A percentile compares a stretch with the other conserved stretches of the same genome.
These are phyloP conservation scores for Cistogaster globosa DNA, from an alignment of 2,888 invertebrate species.

Conservation along the genomic window DNA sequence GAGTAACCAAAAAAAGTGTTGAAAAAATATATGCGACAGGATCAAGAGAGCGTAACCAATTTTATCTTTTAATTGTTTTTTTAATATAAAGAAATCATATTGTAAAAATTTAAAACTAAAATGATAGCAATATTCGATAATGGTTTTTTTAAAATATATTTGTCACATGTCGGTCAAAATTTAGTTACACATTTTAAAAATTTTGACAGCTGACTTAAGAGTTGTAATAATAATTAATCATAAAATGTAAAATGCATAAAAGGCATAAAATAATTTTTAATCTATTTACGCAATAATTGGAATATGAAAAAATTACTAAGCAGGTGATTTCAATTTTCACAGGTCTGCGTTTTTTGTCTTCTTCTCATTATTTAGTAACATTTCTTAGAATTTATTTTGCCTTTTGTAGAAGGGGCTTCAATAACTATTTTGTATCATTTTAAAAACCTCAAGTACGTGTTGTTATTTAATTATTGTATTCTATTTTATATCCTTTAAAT, in stretches of 20 bases:
- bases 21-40: slow-evolving; percentile 12
- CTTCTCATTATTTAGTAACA: not conserved
- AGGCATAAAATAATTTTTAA: not conserved
- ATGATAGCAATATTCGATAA: not conserved
- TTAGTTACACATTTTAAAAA: slow-evolving; percentile 19
- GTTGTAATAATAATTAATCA: slow-evolving; percentile 52
- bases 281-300: slow-evolving; percentile 29
- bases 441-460: slow-evolving; percentile 48
- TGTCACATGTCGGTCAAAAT: slow-evolving; percentile 69
- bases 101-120: not conserved
- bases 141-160: not conserved
- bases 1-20: not conserved
- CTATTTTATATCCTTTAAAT: slow-evolving; percentile 48
- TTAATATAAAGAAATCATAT: not conserved
- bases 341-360: slow-evolving; percentile 2
- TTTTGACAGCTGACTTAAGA: slow-evolving; percentile 39
- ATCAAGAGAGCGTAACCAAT: slow-evolving; percentile 23
- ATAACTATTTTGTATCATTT: not conserved
- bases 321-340: slow-evolving; percentile 60
- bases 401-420: not conserved
- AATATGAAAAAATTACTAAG: slow-evolving; percentile 1
- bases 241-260: slow-evolving; percentile 1
- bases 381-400: slow-evolving; percentile 10
- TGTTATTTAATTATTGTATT: slow-evolving; percentile 17
- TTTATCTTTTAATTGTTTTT: not conserved